Base-by-base conservation (phyloP, 2,888 invertebrate species). In the Chromoteleia sp. region DNA sequence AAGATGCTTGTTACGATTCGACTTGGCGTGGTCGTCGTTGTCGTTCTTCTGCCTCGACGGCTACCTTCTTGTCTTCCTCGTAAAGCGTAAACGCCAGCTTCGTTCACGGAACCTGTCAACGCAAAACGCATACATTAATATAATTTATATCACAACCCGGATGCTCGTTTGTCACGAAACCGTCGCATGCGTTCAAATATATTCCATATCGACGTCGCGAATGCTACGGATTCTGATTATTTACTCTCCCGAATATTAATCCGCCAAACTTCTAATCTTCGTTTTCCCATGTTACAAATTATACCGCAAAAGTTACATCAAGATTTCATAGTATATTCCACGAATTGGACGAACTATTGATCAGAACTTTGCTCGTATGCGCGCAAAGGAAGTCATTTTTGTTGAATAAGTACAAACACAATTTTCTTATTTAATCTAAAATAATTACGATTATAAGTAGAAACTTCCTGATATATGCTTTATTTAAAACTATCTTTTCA, bases 61-160 rank as follows among this genome's bases (percentile, higher is more conserved):
- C 86, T 86, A 67, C 88, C 88, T 74, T 89, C 89, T 84, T 91
- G 90, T 82, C 89, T 87, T 14, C 88, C 89, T 5, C 91, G 90
- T 17, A 90, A 83, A 48, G 89, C 89, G 85, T 89, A 91, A 71
- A 90, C 88, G 21, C 90, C 88, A 15, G 91, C 90, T 73, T 91
- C 91, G 86, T 91, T 91, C 83, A 89, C 89, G 50, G 89, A 88
- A 76, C 89, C 91, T 91, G 87, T 30, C 86, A 88, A 82, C 80
- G 63, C 81, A 83, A 70, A 80, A 75, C 39, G 54, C 70, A 76
- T 59, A 58, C 43, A 50, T 74, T 78, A 63, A 68, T 81, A 81
- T 54, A 50, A 70, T 61, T 74, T 63, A 68, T 45, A 56, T 56
- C 48, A 19, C 65, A 29, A 45, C 17, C 4, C 65, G 14, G 33